phyloP scores from a whole-genome alignment of 2,113 vertebrate species.

The Grammomys dolichurus region DNA sequence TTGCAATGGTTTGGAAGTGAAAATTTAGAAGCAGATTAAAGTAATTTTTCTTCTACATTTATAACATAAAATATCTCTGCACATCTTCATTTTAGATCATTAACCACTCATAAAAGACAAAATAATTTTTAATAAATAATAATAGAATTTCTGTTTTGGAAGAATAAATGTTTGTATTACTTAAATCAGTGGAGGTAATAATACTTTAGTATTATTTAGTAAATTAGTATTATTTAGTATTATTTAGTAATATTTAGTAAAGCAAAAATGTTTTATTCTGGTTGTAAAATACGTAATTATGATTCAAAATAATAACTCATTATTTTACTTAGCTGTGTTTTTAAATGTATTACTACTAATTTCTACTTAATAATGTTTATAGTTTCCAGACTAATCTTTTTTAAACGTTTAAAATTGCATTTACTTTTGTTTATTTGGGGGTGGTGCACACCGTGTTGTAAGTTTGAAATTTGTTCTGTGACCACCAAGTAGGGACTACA shows the following conservation, averaged over 20 bases:
- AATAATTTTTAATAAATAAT: background rate
- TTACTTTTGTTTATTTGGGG: background rate
- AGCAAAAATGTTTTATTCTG: background rate
- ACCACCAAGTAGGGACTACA: accelerated
- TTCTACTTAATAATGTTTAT: background rate
- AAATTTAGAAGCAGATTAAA: conserved; percentile 36
- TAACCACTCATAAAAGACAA: background rate
- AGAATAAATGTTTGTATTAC: background rate
- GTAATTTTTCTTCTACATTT: background rate
- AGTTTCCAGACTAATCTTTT: background rate
- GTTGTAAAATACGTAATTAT: background rate
- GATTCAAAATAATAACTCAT: background rate
- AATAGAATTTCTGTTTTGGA: background rate
- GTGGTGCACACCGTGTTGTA: too few species aligned
- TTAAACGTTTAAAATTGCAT: background rate
- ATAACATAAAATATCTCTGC: conserved; percentile 33
- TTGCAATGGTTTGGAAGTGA: background rate
- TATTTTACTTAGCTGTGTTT: background rate
- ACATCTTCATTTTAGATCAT: background rate
- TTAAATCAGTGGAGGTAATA: background rate
- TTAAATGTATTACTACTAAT: background rate
- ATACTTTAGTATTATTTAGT: background rate
- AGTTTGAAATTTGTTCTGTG: background rate
- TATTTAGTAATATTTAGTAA: too few species aligned
- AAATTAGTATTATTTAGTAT: too few species aligned